A percentile compares a stretch with the other conserved stretches of the same genome.
Evolutionary conservation across 2,797 vertebrate genomes (phyloP).

Genomic region (Myotis myotis): DNA sequence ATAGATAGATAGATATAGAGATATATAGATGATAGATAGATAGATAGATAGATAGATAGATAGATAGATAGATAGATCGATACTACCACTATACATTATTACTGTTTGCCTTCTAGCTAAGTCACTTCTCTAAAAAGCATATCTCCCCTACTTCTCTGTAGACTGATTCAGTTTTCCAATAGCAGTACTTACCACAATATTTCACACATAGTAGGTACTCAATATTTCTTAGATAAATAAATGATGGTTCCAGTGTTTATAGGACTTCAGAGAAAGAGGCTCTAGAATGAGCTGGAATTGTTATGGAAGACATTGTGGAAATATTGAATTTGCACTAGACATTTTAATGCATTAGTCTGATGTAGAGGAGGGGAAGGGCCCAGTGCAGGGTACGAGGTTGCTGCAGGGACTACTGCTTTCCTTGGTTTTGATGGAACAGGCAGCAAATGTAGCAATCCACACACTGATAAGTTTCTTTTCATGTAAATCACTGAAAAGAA

Average conservation of each 20-base stretch:
- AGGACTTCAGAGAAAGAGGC: neutral
- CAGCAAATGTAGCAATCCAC: neutral
- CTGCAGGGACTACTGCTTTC: neutral
- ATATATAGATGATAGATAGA: too few relatives aligned
- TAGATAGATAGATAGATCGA: too few relatives aligned
- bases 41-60: too few relatives aligned
- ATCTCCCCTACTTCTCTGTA: neutral
- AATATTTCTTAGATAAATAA: neutral
- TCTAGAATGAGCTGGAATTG: neutral
- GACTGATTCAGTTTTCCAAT: neutral
- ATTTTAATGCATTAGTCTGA: neutral
- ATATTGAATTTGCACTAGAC: neutral
- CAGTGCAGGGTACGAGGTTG: neutral
- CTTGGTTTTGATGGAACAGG: neutral
- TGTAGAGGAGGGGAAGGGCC: fast-evolving
- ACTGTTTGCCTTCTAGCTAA: neutral
- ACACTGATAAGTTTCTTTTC: neutral
- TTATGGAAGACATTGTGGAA: neutral
- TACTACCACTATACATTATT: neutral
- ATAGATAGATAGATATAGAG: too few relatives aligned
- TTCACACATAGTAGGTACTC: neutral
- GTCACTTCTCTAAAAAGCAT: neutral
- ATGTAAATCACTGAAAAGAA: neutral
- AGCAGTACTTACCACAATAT: neutral
- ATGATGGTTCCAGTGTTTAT: neutral